Evolutionary conservation across 2,888 invertebrate genomes (phyloP).

Genomic region (Cynaeus angustus): DNA sequence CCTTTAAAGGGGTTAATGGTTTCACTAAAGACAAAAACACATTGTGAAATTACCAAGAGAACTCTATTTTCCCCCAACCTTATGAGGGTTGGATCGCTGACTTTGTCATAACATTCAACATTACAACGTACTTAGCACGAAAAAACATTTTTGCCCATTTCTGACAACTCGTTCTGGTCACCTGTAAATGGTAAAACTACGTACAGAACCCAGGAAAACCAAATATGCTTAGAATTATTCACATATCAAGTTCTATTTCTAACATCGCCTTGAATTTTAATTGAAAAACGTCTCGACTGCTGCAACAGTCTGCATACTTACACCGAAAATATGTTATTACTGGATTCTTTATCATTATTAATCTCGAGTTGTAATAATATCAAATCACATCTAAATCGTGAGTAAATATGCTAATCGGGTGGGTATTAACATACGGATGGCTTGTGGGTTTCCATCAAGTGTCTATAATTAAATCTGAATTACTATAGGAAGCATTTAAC

Average conservation of each 20-base stretch:
- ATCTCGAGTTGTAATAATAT: conserved; percentile 4
- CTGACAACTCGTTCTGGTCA: not conserved
- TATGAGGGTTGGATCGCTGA: too few species aligned
- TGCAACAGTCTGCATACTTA: conserved; percentile 29
- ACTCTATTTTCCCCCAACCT: not conserved
- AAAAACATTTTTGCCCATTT: conserved; percentile 7
- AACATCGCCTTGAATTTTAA: conserved; percentile 37
- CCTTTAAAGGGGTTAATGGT: not conserved
- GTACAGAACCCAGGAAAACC: conserved; percentile 18
- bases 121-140: not conserved
- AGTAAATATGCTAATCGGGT: conserved; percentile 1
- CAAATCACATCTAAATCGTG: conserved; percentile 2
- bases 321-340: conserved; percentile 29
- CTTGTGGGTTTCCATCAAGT: not conserved
- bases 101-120: too few species aligned
- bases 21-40: conserved; percentile 1
- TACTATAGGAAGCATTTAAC: conserved; percentile 2
- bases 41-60: not conserved
- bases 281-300: conserved; percentile 31
- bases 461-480: conserved; percentile 4
- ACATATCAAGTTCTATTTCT: conserved; percentile 34
- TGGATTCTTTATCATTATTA: conserved; percentile 18
- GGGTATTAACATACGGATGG: not conserved
- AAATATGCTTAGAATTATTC: conserved; percentile 37
- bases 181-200: conserved; percentile 23